Evolutionary conservation across 30 jellyfish, hydroid and myxozoan genomes (phyloP).

Genomic region (Aurelia sp.): DNA sequence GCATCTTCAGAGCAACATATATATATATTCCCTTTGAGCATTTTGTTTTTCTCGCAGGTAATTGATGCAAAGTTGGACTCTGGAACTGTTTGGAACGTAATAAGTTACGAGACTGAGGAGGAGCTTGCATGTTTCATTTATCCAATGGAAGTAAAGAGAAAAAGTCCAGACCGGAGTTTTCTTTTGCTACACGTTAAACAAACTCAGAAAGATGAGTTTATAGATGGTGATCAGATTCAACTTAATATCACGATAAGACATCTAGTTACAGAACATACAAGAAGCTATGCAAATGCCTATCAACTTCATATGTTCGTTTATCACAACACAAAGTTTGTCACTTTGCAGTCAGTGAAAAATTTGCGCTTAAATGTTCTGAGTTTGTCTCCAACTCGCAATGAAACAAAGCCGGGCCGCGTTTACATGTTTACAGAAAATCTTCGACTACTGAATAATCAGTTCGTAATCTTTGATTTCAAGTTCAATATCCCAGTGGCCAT

Average conservation of each 20-base stretch:
- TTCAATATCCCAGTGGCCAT: slow-evolving; percentile 3
- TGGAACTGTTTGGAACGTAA: slow-evolving; percentile 41
- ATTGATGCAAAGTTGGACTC: slow-evolving; percentile 21
- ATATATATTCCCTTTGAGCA: too few relatives aligned
- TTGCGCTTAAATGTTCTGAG: neutral
- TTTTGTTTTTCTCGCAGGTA: neutral
- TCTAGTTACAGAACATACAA: neutral
- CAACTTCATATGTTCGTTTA: slow-evolving; percentile 34
- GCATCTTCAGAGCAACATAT: too few relatives aligned
- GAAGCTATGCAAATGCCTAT: slow-evolving; percentile 57
- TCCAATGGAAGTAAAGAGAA: slow-evolving; percentile 41
- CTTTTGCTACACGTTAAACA: neutral
- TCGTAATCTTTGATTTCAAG: slow-evolving; percentile 1
- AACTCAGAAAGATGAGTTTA: neutral
- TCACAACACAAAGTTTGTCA: slow-evolving; percentile 24
- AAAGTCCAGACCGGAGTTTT: slow-evolving; percentile 10
- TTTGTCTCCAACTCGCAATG: slow-evolving; percentile 17
- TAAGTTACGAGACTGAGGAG: slow-evolving; percentile 22
- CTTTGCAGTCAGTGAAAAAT: slow-evolving; percentile 6
- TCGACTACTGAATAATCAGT: neutral
- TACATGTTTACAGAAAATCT: slow-evolving; percentile 3
- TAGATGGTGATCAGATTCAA: slow-evolving; percentile 26
- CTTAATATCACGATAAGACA: slow-evolving; percentile 21
- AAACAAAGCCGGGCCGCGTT: slow-evolving; percentile 5
- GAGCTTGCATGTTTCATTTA: too few relatives aligned